Evolutionary conservation across 2,888 invertebrate genomes (phyloP).

Genomic region (Cloeon dipterum): DNA sequence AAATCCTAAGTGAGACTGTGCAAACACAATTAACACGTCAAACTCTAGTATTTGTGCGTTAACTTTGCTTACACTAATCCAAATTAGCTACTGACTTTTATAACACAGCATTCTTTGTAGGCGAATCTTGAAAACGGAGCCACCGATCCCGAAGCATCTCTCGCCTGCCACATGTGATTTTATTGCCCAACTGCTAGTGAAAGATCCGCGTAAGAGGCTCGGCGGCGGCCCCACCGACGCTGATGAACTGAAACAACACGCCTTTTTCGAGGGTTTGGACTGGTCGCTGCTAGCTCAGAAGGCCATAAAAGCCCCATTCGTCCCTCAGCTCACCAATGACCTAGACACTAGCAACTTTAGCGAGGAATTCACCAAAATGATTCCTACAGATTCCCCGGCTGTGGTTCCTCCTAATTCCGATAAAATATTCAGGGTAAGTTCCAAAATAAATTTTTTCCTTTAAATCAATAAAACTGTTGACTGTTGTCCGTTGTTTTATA

Average conservation of each 20-base stretch:
- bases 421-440: conserved; percentile 58
- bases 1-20: neutral
- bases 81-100: no score
- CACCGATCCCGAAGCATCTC: conserved; percentile 69
- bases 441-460: no score
- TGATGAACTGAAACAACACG: conserved; percentile 68
- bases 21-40: no score
- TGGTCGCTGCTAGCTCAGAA: conserved; percentile 66
- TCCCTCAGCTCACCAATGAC: conserved; percentile 62
- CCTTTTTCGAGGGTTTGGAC: conserved; percentile 62
- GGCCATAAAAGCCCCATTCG: conserved; percentile 66
- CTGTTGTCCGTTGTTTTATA: no score
- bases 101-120: no score
- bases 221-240: conserved; percentile 73
- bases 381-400: conserved; percentile 77
- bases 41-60: no score
- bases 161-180: conserved; percentile 52
- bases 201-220: conserved; percentile 69
- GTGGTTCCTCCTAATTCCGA: conserved; percentile 66
- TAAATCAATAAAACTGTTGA: no score
- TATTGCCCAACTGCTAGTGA: conserved; percentile 60
- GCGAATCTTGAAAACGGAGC: conserved; percentile 68
- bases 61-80: no score
- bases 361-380: conserved; percentile 86
- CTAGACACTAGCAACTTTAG: conserved; percentile 91